Percentiles rank a stretch among this genome's conserved stretches.
phyloP scores from a whole-genome alignment of 2,113 vertebrate genomes.

The Danio rerio region DNA sequence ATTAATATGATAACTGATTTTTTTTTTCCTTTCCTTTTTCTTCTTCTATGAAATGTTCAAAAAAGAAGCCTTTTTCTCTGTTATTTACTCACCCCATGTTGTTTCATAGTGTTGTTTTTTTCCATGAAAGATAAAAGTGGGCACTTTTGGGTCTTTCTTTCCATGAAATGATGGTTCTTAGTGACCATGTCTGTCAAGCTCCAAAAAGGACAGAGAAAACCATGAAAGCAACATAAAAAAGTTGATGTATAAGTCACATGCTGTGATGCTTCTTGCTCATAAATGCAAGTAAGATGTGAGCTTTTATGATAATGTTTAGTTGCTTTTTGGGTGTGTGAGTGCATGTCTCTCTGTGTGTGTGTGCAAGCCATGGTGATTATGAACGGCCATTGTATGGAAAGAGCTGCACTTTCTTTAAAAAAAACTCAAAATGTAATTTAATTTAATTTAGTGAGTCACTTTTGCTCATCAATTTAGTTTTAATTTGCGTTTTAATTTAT shows the following conservation, averaged over 20 bases:
- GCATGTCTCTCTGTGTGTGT: not conserved
- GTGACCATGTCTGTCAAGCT: not conserved
- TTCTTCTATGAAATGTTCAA: not conserved
- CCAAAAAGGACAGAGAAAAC: not conserved
- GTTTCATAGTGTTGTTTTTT: not conserved
- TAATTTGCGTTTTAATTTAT: too few relatives aligned
- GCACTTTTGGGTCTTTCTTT: not conserved
- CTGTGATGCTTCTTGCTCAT: not conserved
- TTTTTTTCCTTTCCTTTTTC: too few relatives aligned
- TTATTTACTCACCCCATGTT: not conserved
- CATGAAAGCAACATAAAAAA: not conserved
- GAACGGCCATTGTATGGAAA: not conserved
- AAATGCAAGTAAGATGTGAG: not conserved
- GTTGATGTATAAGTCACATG: not conserved
- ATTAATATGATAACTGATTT: not conserved
- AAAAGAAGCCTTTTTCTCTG: not conserved
- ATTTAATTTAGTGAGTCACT: not conserved
- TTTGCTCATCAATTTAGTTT: too few relatives aligned
- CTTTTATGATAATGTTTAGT: not conserved
- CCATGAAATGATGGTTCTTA: not conserved
- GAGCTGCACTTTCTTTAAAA: not conserved
- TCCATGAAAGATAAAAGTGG: not conserved
- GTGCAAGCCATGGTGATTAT: not conserved
- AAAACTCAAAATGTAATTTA: not conserved
- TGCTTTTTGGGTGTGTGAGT: not conserved